These are phyloP conservation scores for Agelaius phoeniceus DNA, from an alignment of 2,113 vertebrate species.

Conservation along the genomic window DNA sequence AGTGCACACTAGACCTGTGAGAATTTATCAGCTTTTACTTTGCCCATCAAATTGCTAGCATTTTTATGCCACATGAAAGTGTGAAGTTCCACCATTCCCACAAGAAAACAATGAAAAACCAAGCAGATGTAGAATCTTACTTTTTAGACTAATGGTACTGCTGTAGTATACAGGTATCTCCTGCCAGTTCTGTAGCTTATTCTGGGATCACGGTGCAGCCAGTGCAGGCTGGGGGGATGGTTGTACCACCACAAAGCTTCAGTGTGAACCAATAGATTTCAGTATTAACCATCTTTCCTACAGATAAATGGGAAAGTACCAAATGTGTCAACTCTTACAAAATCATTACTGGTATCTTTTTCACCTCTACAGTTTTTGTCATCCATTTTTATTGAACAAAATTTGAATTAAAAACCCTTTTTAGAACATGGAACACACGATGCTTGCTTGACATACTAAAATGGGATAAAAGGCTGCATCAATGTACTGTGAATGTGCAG, in stretches of 20 bases:
- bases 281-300: not conserved
- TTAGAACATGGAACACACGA: not conserved
- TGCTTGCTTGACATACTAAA: not conserved
- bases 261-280: not conserved
- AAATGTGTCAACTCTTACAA: not conserved
- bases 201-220: not conserved
- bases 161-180: not conserved
- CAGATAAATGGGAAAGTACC: not conserved
- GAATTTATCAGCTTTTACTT: not conserved
- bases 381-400: not conserved
- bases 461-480: not conserved
- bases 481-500: not conserved
- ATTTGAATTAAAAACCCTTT: not conserved
- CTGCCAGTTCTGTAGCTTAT: not conserved
- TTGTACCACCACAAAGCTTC: not conserved
- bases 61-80: not conserved
- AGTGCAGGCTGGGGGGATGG: accelerated
- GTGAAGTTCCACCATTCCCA: not conserved
- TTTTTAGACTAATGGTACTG: not conserved
- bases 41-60: not conserved
- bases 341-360: not conserved
- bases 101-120: not conserved
- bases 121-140: not conserved
- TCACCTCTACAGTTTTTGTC: not conserved
- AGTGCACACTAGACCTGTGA: not conserved